Percentiles rank a stretch among this genome's conserved stretches.
phyloP scores from a whole-genome alignment of 1,140 invertebrate species.

The Nebria ingens region DNA sequence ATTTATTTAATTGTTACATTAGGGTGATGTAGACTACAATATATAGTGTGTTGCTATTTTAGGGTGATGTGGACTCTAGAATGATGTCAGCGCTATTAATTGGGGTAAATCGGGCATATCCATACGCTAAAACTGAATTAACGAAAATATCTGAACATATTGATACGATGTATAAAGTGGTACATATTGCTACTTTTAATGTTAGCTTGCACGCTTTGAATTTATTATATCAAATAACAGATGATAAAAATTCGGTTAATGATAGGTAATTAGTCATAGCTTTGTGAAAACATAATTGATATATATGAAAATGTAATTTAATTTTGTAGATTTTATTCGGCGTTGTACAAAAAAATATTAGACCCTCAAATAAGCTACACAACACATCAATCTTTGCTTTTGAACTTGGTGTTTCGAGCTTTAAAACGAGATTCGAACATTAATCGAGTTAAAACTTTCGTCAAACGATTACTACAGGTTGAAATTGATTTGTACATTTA shows the following conservation, averaged over 20 bases:
- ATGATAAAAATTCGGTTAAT: constrained; percentile 40
- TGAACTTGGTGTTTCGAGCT: constrained; percentile 81
- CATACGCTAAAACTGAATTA: constrained; percentile 53
- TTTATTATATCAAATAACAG: constrained; percentile 74
- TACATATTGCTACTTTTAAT: constrained; percentile 74
- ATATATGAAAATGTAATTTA: constrained; percentile 10
- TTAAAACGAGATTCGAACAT: constrained; percentile 67
- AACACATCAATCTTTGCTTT: constrained; percentile 68
- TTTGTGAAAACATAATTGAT: constrained; percentile 12
- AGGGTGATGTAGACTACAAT: not conserved
- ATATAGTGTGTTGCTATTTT: constrained; percentile 23
- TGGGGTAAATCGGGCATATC: constrained; percentile 81
- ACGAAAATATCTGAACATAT: constrained; percentile 55
- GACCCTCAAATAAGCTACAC: constrained; percentile 64
- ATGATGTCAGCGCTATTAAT: constrained; percentile 85
- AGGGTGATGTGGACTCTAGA: constrained; percentile 83
- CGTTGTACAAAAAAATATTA: constrained; percentile 79
- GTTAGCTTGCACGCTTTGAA: constrained; percentile 79
- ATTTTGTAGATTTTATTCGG: constrained; percentile 71
- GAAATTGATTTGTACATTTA: constrained; percentile 35
- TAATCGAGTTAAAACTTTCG: constrained; percentile 66
- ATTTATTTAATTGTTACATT: constrained; percentile 17
- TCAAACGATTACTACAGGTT: constrained; percentile 83
- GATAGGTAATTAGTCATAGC: constrained; percentile 39
- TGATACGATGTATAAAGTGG: constrained; percentile 79